These are phyloP conservation scores for Eristalis pertinax DNA, from an alignment of 2,888 invertebrate species.

Conservation along the genomic window DNA sequence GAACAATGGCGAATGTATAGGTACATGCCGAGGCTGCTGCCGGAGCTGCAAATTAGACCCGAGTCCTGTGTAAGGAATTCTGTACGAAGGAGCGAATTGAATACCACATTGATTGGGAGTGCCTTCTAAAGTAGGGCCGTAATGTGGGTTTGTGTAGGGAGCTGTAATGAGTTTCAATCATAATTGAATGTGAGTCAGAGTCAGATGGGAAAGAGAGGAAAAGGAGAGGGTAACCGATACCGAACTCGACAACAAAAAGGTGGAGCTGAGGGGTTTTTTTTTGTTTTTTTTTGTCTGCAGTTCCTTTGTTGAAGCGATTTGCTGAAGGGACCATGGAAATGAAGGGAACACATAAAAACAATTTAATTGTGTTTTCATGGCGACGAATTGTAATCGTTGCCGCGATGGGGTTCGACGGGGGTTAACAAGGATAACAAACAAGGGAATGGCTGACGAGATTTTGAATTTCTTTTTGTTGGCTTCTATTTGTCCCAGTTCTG, in stretches of 20 bases:
- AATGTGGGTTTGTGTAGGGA: conserved; percentile 20
- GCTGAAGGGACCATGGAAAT: background rate
- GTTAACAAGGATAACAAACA: background rate
- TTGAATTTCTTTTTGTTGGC: background rate
- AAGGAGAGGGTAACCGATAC: conserved; percentile 4
- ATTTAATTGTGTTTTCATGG: conserved; percentile 56
- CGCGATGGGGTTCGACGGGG: background rate
- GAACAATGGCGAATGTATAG: background rate
- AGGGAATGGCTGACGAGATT: conserved; percentile 20
- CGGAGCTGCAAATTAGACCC: conserved; percentile 35
- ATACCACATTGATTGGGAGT: conserved; percentile 48
- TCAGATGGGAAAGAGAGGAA: background rate
- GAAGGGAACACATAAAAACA: conserved; percentile 40
- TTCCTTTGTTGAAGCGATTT: conserved; percentile 3
- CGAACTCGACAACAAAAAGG: conserved; percentile 13
- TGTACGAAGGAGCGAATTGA: conserved; percentile 25
- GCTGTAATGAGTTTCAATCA: conserved; percentile 58
- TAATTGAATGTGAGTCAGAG: conserved; percentile 43
- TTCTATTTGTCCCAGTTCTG: too few relatives aligned
- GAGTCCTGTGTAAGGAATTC: conserved; percentile 18
- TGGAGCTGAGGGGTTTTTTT: background rate
- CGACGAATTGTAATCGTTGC: conserved; percentile 7
- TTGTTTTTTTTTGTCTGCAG: conserved; percentile 6
- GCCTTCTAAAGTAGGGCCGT: conserved; percentile 18
- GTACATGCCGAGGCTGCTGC: background rate